phyloP scores from a whole-genome alignment of 2,113 vertebrate species.

The Caranx melampygus region DNA sequence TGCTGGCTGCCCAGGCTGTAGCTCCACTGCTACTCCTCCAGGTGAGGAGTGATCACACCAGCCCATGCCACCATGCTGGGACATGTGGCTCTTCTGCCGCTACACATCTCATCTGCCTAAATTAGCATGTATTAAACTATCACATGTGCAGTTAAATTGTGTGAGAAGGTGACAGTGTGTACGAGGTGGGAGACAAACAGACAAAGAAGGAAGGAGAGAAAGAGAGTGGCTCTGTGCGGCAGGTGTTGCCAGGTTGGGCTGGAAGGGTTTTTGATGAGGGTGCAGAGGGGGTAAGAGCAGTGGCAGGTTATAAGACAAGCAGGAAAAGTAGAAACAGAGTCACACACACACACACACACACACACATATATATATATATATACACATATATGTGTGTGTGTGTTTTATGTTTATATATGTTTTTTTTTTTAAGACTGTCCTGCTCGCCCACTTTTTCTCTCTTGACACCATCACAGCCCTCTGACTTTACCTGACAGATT shows the following conservation, averaged over 20 bases:
- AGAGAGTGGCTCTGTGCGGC: conserved; percentile 24
- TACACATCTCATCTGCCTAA: conserved; percentile 83
- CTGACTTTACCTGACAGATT: conserved; percentile 80
- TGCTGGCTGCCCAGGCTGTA: conserved; percentile 69
- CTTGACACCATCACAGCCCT: conserved; percentile 64
- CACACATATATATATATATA: background rate
- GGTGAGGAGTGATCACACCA: conserved; percentile 77
- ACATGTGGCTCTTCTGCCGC: conserved; percentile 70
- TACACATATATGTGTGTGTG: background rate
- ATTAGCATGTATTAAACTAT: conserved; percentile 83
- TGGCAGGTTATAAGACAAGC: conserved; percentile 8
- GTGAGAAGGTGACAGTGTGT: conserved; percentile 45
- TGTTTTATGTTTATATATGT: too few species aligned
- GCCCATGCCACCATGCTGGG: conserved; percentile 76
- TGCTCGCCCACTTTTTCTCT: conserved; percentile 43
- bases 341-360: background rate
- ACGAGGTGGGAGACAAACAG: conserved; percentile 59
- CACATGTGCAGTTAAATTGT: conserved; percentile 67
- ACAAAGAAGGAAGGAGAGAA: conserved; percentile 26
- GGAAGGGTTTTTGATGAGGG: conserved; percentile 19
- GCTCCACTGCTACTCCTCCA: conserved; percentile 62
- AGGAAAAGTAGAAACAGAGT: conserved; percentile 3
- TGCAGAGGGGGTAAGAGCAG: conserved; percentile 43
- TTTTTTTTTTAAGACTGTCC: conserved; percentile 14
- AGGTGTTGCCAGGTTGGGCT: conserved; percentile 44